Conservation (phyloP, 2,797 vertebrate species). For the Poecile montanus region DNA sequence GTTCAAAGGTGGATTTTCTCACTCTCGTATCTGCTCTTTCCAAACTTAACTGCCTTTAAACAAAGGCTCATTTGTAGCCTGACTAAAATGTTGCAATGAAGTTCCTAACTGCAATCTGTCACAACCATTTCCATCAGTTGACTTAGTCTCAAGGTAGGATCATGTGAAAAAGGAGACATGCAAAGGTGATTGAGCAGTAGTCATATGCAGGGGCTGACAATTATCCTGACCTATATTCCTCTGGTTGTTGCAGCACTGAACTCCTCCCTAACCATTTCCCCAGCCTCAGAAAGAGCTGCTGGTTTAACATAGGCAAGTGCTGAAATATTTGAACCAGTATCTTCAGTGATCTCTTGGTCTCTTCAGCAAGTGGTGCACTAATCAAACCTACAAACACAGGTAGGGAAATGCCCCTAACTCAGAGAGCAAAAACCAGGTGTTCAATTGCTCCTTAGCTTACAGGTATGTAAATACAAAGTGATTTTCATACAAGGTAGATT, state of each 20-base stretch:
- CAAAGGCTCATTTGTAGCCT: neutral
- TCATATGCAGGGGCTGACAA: neutral
- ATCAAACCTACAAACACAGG: neutral
- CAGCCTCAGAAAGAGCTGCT: neutral
- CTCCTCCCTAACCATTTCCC: neutral
- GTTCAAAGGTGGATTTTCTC: conserved; percentile 4
- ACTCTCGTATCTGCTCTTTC: neutral
- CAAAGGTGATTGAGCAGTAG: neutral
- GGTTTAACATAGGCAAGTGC: neutral
- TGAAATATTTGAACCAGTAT: neutral
- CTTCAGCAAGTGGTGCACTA: neutral
- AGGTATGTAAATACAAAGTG: neutral
- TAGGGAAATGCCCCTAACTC: neutral
- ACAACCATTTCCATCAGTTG: neutral
- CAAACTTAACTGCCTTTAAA: neutral
- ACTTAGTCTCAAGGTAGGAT: neutral
- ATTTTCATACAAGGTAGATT: neutral
- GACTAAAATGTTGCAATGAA: neutral
- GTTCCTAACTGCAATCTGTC: neutral
- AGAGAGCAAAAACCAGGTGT: neutral
- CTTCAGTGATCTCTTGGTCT: neutral
- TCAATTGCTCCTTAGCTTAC: neutral
- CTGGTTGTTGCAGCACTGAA: neutral
- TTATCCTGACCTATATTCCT: neutral
- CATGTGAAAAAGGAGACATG: neutral